Conservation (phyloP, 2,797 vertebrate genomes). For the Simalia tracyae region DNA sequence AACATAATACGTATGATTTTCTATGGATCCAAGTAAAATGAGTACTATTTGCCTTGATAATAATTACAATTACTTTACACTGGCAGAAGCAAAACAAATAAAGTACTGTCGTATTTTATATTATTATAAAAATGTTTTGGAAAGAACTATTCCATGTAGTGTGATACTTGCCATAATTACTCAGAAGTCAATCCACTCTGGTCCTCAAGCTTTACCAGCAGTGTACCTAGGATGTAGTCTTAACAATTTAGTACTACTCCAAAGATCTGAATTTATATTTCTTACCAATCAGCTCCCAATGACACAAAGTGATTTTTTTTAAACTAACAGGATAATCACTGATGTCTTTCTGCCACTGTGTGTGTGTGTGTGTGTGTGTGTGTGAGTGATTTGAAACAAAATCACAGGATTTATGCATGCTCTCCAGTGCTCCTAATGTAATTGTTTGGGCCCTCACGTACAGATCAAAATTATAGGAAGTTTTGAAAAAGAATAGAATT, state of each 20-base stretch:
- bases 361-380: neutral
- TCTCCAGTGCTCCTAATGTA: neutral
- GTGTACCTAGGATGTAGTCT: neutral
- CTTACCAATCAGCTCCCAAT: neutral
- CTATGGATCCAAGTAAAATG: slow-evolving; percentile 1
- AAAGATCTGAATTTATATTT: neutral
- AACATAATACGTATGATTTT: neutral
- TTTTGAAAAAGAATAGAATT: neutral
- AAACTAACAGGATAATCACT: neutral
- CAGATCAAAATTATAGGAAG: neutral
- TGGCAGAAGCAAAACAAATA: slow-evolving; percentile 19
- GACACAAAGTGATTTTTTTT: neutral
- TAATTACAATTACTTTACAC: slow-evolving; percentile 15
- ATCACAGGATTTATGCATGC: neutral
- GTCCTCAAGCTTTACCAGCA: neutral
- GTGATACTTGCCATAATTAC: neutral
- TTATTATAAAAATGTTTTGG: neutral
- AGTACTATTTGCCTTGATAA: neutral
- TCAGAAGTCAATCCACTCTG: neutral
- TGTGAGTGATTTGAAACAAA: neutral
- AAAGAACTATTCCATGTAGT: neutral
- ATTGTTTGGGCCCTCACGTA: neutral
- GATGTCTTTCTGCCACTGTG: neutral
- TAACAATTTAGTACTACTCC: neutral
- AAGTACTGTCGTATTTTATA: neutral